Percentiles rank a stretch among this genome's conserved stretches.
Evolutionary conservation across 2,113 vertebrate species (phyloP).

Genomic region (Colius striatus): DNA sequence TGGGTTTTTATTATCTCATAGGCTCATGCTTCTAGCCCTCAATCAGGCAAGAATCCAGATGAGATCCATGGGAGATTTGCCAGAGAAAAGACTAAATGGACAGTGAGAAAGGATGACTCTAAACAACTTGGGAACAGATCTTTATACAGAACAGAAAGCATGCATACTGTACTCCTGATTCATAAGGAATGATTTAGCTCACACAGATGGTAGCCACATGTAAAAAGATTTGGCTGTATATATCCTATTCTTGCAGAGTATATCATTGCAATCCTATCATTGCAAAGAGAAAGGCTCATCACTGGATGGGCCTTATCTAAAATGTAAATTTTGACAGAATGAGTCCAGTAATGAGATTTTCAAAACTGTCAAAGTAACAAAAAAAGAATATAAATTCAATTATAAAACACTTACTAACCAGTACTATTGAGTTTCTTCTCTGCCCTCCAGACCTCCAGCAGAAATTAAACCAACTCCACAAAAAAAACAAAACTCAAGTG

Average conservation of each 20-base stretch:
- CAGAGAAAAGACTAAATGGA: constrained; percentile 40
- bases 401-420: neutral
- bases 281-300: neutral
- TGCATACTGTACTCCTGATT: constrained; percentile 24
- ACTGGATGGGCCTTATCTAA: neutral
- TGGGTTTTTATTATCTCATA: constrained; percentile 44
- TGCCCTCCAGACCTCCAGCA: neutral
- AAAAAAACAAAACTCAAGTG: neutral
- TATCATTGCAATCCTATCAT: neutral
- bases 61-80: constrained; percentile 14
- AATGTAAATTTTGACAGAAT: neutral
- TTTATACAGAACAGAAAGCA: constrained; percentile 11
- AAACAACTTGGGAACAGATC: constrained; percentile 41
- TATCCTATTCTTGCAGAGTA: neutral
- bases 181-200: constrained; percentile 29
- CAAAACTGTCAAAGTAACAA: neutral
- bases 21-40: constrained; percentile 35
- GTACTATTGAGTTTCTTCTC: neutral
- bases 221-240: neutral
- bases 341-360: neutral
- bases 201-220: constrained; percentile 56
- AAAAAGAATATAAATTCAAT: neutral
- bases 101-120: constrained; percentile 44
- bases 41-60: constrained; percentile 52
- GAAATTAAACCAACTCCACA: neutral